Evolutionary conservation across 2,113 vertebrate species (phyloP), one percentile per base, ranked within the genome.

Genomic region (Lates calcarifer): DNA sequence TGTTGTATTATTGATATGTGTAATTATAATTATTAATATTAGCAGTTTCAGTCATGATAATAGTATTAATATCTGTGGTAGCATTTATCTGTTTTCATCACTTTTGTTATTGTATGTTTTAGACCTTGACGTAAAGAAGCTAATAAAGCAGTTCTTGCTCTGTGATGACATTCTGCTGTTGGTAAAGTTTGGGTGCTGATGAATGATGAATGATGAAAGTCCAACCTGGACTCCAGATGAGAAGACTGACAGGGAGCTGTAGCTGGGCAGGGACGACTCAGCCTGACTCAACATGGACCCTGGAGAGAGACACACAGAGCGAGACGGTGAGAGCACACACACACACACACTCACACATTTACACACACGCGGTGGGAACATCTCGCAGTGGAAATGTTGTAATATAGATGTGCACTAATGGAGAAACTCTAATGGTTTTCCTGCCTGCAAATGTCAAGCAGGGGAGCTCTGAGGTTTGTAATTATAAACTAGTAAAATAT

Each of bases 251-350:
- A 96, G 90, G 43, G 94, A 94, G 88, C 90, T 95, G 92, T 95
- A 95, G 91, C 95, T 95, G 37, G 95, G 92, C 81, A 96, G 94
- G 63, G 95, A 90, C 65, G 94, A 91, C 72, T 96, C 96, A 68
- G 90, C 94, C 77, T 95, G 95, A 92, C 91, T 95, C 87, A 97
- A 90, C 95, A 96, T 95, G 83, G 96, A 93, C 55, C 95, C 96
- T 96, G 71, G 64, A 83, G 69, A 90, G 55, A 84, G 66, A 77
- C 3, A 82, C 8, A 39, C n/a, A 62, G 8, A 74, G 61, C 4
- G 15, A 26, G 45, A 69, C 8, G 22, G 63, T 60, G 10, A 75
- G 51, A 4, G 67, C 58, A 63, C 58, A 72, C 72, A 79, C 61
- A 77, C 77, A 61, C 61, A 80, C 77, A 64, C 68, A 55, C 64